Evolutionary conservation across 2,888 invertebrate genomes (phyloP).

Genomic region (Odontomyia ornata): DNA sequence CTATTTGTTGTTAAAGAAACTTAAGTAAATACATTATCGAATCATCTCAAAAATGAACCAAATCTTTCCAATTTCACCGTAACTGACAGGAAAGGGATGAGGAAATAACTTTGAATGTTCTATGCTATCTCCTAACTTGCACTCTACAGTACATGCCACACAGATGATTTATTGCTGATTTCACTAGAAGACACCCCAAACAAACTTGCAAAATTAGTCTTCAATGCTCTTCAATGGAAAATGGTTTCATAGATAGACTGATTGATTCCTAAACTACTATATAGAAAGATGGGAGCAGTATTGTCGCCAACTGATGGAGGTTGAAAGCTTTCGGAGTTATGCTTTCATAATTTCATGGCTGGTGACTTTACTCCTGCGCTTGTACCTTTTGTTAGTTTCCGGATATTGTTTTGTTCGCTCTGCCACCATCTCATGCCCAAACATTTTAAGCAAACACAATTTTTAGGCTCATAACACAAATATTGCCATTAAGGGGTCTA

Average conservation of each 20-base stretch:
- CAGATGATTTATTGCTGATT: slow-evolving; percentile 32
- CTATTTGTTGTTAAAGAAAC: neutral
- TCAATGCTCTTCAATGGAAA: neutral
- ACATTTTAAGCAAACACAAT: neutral
- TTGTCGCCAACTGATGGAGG: neutral
- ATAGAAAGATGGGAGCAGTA: neutral
- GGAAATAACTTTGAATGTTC: slow-evolving; percentile 10
- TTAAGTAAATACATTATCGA: slow-evolving; percentile 40
- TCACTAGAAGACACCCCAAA: neutral
- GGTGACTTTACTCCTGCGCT: neutral
- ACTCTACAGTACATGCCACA: neutral
- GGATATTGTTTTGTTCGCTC: neutral
- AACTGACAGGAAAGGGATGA: neutral
- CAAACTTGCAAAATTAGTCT: neutral
- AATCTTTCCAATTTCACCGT: slow-evolving; percentile 10
- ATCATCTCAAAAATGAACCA: neutral
- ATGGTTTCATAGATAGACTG: slow-evolving; percentile 5
- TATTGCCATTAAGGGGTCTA: neutral
- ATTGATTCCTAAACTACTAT: neutral
- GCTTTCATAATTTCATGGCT: neutral
- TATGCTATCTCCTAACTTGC: neutral
- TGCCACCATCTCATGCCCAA: neutral
- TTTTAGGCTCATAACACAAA: neutral
- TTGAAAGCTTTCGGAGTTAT: neutral
- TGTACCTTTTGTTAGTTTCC: neutral